phyloP scores from a whole-genome alignment of 2,113 vertebrate genomes.

The Passer domesticus region DNA sequence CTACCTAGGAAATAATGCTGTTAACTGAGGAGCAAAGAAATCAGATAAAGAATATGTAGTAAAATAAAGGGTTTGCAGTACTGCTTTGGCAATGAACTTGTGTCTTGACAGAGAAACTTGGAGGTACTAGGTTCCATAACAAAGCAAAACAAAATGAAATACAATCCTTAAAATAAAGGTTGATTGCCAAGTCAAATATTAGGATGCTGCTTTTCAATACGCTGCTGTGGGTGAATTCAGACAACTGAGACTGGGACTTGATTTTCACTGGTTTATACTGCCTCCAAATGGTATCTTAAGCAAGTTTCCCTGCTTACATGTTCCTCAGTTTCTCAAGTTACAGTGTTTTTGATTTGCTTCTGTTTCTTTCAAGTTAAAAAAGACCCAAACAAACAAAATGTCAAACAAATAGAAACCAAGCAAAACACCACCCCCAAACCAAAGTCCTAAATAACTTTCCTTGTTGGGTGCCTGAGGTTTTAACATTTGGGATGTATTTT shows the following conservation, averaged over 20 bases:
- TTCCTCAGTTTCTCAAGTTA: background rate
- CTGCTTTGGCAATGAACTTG: background rate
- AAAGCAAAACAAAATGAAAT: background rate
- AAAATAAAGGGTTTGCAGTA: background rate
- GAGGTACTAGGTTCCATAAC: background rate
- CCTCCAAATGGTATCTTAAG: background rate
- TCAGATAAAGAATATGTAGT: background rate
- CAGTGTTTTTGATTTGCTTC: background rate
- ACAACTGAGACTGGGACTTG: background rate
- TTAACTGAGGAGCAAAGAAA: background rate
- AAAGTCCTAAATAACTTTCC: background rate
- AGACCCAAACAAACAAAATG: background rate
- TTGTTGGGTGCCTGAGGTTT: background rate
- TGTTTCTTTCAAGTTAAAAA: background rate
- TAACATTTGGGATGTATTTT: background rate
- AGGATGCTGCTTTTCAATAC: background rate
- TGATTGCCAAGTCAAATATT: background rate
- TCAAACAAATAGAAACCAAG: background rate
- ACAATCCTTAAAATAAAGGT: background rate
- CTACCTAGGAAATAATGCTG: background rate
- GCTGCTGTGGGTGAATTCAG: background rate
- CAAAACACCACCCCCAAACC: background rate
- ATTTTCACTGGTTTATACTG: background rate
- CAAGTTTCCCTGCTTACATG: background rate
- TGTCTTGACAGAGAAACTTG: background rate